Base-by-base conservation (phyloP, 2,113 vertebrate species). In the Grammomys surdaster region DNA sequence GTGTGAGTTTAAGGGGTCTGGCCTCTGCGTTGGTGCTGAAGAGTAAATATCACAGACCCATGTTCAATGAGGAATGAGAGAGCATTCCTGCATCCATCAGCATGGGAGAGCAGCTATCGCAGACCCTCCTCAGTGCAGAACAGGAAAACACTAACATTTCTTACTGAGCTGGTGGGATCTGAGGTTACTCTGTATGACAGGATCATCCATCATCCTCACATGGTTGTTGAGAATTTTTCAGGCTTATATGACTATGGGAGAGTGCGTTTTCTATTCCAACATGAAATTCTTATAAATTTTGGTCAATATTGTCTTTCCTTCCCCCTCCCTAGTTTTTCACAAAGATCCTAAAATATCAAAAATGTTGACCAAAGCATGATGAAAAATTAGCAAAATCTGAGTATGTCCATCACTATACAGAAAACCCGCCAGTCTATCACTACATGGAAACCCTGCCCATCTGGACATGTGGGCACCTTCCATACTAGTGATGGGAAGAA, bases 351-450 rank as follows among this genome's bases (percentile, higher is more conserved):
- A 78, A 77, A 63, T 46, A 88, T 51, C n/a, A 70, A 51, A 51
- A 46, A 81, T 43, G 16, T 16, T 75, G 36, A 58, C 46, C 56
- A 46, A 24, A 84, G 33, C 6, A 16, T 1, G 70, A 93, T 51
- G 28, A 84, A 89, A 86, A 36, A 60, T 90, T 86, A 92, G 58
- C 7, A 72, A 70, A 87, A 73, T 67, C n/a, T n/a, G 65, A 96
- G 16, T 1, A 70, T 82, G 28, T 7, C 24, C 0, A 16, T 26
- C n/a, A 65, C 3, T 51, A 72, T 1, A 77, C 43, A 20, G 63
- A 43, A 82, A 93, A 0, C 2, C 7, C 14, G 24, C 36, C 46
- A 92, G 12, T 5, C 40, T 12, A 81, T 26, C 46, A 56, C 4
- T 51, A 73, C 3, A 82, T n/a, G 26, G 63, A 43, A 82, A 93